Evolutionary conservation across 2,888 invertebrate genomes (phyloP), one percentile per base, ranked within the genome.

Genomic region (Amiota mariae): DNA sequence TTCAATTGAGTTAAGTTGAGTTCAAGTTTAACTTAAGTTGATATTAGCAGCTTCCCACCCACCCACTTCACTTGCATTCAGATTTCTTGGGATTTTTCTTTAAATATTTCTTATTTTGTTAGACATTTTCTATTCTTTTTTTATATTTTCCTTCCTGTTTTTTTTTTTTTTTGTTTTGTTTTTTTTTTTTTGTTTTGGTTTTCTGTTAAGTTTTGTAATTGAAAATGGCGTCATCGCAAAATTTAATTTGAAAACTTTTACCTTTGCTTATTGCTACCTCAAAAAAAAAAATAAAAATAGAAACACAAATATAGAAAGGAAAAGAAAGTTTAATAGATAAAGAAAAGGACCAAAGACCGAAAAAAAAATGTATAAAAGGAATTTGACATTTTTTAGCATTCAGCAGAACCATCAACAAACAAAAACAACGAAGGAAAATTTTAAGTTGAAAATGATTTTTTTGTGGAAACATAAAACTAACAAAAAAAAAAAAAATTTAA

Each of bases 171-270:
- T n/a, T n/a, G n/a, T n/a, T n/a, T n/a, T n/a, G n/a, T n/a, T n/a
- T n/a, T n/a, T 48, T 10, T 9, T n/a, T 24, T 20, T 48, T 13
- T 48, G 57, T 63, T 72, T 73, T 63, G 85, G 77, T 77, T 82
- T 82, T 78, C 76, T 77, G 73, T 77, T 80, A 83, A 83, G 80
- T 83, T 83, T 83, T 83, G 85, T 83, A 83, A 83, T 83, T 85
- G 83, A 83, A 83, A 83, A 83, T 83, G 85, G 85, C 83, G 85
- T 84, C 83, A 85, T 84, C 83, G 83, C 83, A 80, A 80, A 84
- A 83, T 83, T 83, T 83, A 83, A 83, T 83, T 83, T 83, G 83
- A 85, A 83, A 83, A 83, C 85, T 83, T 83, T 85, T 83, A 81
- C 82, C 36, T 36, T 36, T 85, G 83, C 76, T 83, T 77, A 83